Conservation (phyloP, 2,113 vertebrate species). For the Chrysemys picta region DNA sequence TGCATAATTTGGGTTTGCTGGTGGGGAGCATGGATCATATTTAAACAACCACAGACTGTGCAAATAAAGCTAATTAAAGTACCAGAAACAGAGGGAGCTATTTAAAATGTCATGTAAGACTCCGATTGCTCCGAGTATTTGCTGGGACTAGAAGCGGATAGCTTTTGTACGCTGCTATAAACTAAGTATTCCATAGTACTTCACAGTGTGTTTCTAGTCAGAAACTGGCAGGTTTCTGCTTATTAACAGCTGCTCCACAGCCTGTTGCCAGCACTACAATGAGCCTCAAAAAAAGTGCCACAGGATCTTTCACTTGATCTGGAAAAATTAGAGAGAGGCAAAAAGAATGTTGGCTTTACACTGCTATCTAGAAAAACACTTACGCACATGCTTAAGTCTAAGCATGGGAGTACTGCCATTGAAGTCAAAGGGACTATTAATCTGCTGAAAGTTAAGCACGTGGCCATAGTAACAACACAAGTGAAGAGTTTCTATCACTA, state of each 20-base stretch:
- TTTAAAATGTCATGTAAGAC: background rate
- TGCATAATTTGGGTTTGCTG: background rate
- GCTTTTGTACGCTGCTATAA: too few species aligned
- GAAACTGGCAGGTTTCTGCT: background rate
- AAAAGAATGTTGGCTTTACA: background rate
- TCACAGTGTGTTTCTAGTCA: background rate
- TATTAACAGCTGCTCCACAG: background rate
- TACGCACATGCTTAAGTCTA: fast-evolving
- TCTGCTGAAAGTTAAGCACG: background rate
- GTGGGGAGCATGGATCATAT: background rate
- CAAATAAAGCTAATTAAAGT: background rate
- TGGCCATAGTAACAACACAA: background rate
- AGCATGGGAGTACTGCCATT: background rate
- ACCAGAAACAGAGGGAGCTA: background rate
- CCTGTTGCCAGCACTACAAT: background rate
- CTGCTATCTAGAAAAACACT: background rate
- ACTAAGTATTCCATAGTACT: background rate
- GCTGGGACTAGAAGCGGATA: background rate
- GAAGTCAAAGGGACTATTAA: background rate
- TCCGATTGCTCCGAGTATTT: background rate
- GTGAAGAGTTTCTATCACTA: background rate
- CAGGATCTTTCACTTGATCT: background rate
- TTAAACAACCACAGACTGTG: background rate
- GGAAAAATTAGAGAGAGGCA: background rate
- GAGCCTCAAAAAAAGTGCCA: background rate